Evolutionary conservation across 2,888 invertebrate genomes (phyloP).

Genomic region (Lepeophtheirus nordmannii): DNA sequence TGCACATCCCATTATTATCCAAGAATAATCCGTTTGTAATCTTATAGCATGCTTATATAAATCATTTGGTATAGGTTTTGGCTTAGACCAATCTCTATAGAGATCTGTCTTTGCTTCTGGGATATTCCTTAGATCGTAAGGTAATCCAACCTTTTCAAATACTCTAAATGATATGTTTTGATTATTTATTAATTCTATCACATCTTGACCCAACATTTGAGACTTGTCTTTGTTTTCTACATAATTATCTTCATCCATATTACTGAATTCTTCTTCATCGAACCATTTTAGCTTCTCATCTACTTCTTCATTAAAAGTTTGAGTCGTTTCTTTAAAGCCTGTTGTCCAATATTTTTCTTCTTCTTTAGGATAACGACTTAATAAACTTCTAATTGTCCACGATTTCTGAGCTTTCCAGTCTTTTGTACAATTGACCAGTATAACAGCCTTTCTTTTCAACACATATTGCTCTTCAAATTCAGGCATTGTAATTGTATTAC

Average conservation of each 20-base stretch:
- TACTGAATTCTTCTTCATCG: constrained; percentile 7
- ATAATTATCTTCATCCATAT: background rate
- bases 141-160: constrained; percentile 1
- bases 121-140: background rate
- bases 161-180: background rate
- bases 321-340: background rate
- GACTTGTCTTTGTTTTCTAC: background rate
- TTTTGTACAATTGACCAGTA: constrained; percentile 4
- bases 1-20: constrained; percentile 13
- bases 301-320: background rate
- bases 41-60: background rate
- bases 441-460: background rate
- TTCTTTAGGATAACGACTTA: background rate
- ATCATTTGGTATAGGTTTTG: constrained; percentile 3
- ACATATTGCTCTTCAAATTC: constrained; percentile 10
- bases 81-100: constrained; percentile 11
- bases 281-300: background rate
- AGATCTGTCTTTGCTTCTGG: constrained; percentile 5
- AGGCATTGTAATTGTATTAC: background rate
- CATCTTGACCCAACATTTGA: constrained; percentile 5
- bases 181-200: background rate
- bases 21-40: background rate
- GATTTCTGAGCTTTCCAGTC: constrained; percentile 5
- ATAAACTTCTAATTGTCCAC: background rate
- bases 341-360: constrained; percentile 1